A percentile compares a stretch with the other conserved stretches of the same genome.
Conservation (phyloP, 2,888 invertebrate genomes). For the Oligia strigilis region DNA sequence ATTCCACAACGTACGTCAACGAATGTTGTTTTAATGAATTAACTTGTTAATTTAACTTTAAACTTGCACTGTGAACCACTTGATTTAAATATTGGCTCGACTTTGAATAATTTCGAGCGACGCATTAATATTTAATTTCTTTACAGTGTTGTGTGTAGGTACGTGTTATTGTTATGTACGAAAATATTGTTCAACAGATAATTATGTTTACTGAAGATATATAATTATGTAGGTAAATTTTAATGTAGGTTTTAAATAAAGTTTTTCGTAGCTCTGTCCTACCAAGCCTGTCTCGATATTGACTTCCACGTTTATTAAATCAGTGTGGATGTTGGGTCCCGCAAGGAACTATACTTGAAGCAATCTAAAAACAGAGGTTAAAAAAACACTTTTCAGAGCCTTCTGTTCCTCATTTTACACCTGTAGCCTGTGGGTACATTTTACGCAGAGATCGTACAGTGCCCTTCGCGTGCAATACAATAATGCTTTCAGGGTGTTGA, state of each 20-base stretch:
- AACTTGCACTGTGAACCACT: constrained; percentile 58
- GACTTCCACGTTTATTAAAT: neutral
- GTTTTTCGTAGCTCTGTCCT: neutral
- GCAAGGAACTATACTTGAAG: neutral
- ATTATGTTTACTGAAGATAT: constrained; percentile 8
- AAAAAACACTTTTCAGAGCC: no score
- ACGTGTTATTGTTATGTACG: neutral
- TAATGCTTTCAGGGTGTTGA: no score
- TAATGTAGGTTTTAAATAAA: neutral
- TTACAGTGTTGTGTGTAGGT: constrained; percentile 2
- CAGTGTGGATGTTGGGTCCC: neutral
- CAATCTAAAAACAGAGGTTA: neutral
- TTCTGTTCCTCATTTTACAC: no score
- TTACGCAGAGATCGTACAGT: no score
- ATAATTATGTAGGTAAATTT: neutral
- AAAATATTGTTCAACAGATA: constrained; percentile 26
- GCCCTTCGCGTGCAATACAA: no score
- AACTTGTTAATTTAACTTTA: constrained; percentile 55
- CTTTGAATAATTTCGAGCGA: constrained; percentile 52
- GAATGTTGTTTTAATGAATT: constrained; percentile 43
- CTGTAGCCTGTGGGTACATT: no score
- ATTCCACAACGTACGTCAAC: constrained; percentile 49
- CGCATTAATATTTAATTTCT: constrained; percentile 57
- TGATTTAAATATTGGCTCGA: constrained; percentile 51
- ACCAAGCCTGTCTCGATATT: neutral